Evolutionary conservation across 1,140 invertebrate species (phyloP).

Genomic region (Zophobas atratus): DNA sequence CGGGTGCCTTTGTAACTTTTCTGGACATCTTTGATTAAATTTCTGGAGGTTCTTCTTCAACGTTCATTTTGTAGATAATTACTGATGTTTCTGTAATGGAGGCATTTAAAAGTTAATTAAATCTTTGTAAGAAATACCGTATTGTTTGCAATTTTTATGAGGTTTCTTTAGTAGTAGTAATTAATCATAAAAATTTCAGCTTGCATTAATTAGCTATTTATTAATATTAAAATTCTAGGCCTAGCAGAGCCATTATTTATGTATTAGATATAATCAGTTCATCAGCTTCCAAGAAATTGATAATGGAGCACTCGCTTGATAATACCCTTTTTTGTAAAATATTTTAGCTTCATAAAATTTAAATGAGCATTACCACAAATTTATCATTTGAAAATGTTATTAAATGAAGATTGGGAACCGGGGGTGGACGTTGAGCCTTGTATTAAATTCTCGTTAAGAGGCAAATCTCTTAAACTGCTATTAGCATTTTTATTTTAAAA

Average conservation of each 20-base stretch:
- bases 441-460: background rate
- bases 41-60: slow-evolving; percentile 13
- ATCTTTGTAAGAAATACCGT: background rate
- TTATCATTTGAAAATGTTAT: slow-evolving; percentile 1
- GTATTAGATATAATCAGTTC: too few species aligned
- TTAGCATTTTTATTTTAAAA: background rate
- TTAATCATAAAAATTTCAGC: background rate
- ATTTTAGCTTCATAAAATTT: too few species aligned
- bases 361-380: background rate
- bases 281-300: too few species aligned
- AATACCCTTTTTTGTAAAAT: too few species aligned
- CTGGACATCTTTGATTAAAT: slow-evolving; percentile 14
- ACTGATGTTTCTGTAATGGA: slow-evolving; percentile 21
- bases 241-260: too few species aligned
- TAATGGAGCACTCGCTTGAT: too few species aligned
- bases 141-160: slow-evolving; percentile 27
- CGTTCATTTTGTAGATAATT: slow-evolving; percentile 24
- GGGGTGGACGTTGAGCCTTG: background rate
- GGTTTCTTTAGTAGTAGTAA: slow-evolving; percentile 9
- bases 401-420: background rate
- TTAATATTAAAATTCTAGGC: too few species aligned
- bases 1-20: background rate
- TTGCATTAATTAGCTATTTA: background rate
- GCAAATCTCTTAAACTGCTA: background rate
- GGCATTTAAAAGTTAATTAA: slow-evolving; percentile 35